Evolutionary conservation across 2,888 invertebrate genomes (phyloP).

Genomic region (Drosophila basisetae): DNA sequence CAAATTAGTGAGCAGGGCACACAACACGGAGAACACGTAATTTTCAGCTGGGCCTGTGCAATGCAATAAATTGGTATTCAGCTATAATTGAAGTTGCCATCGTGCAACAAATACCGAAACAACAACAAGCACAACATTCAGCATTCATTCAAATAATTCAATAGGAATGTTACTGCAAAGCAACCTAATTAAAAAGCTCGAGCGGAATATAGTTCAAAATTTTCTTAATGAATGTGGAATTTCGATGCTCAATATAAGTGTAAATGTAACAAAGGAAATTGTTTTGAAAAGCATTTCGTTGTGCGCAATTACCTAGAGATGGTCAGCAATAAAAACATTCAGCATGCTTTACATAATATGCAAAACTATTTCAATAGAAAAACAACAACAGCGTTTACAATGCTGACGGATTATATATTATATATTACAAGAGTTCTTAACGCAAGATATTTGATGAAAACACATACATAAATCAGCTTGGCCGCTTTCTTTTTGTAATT

Average conservation of each 20-base stretch:
- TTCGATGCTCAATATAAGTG: neutral
- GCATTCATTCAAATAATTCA: constrained; percentile 20
- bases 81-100: constrained; percentile 28
- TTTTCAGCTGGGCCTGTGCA: constrained; percentile 29
- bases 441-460: neutral
- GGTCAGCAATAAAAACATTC: neutral
- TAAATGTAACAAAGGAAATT: constrained; percentile 1
- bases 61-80: constrained; percentile 39
- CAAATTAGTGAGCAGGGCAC: constrained; percentile 63
- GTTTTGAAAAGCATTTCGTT: neutral
- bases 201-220: neutral
- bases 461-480: neutral
- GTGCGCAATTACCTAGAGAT: neutral
- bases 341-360: constrained; percentile 5
- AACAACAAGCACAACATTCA: constrained; percentile 2
- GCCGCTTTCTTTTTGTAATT: neutral
- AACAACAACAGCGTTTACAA: neutral
- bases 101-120: constrained; percentile 12
- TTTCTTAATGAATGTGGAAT: constrained; percentile 11
- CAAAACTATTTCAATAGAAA: neutral
- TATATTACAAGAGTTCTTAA: neutral
- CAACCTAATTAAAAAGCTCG: constrained; percentile 22
- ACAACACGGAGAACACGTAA: constrained; percentile 50
- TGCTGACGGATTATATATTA: neutral
- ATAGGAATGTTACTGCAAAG: constrained; percentile 10